Base-by-base conservation (phyloP, 2,113 vertebrate species). In the Acinonyx jubatus region DNA sequence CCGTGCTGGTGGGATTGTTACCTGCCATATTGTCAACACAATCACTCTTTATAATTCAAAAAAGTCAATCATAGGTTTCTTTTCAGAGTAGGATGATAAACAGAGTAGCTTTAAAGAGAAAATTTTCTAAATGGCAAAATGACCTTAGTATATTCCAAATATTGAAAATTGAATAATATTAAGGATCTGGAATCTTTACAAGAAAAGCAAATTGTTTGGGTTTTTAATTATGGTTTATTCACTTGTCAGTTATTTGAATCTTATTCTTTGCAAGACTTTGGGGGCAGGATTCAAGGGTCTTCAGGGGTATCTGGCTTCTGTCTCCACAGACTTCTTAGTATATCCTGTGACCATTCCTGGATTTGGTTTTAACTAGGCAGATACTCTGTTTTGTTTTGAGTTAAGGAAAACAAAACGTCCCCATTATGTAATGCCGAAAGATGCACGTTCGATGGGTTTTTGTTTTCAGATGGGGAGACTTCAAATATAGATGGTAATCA, bases 11-110 rank as follows among this genome's bases (percentile, higher is more conserved):
- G n/a, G 12, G 87, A 55, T 65, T 63, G 33, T 73, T 74, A 38
- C 38, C 18, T 97, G 48, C 68, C 50, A 45, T 29, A n/a, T 78
- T 55, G 95, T 71, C 13, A 96, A 65, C 33, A 97, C 93, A 94
- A 65, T 97, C 86, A 71, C 27, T 96, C 74, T 48, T 78, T 78
- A 9, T 3, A 48, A 78, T 10, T 78, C 27, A 48, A 31, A 29
- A 48, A 71, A 41, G 63, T 1, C 21, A 84, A 55, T 21, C 55
- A 33, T 25, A 23, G n/a, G 16, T 41, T 87, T 63, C 19, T 80
- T 80, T 93, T 45, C 81, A 52, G 4, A 63, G 38, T 66, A 36
- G 85, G 52, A 78, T 5, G 5, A 69, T 57, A 29, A 79, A 45
- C 65, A 25, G 65, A 94, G 41, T 8, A 78, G 33, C 55, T 91